Evolutionary conservation across 1,140 invertebrate species (phyloP), one percentile per base, ranked within the genome.

Genomic region (Mesaphorura yosii): DNA sequence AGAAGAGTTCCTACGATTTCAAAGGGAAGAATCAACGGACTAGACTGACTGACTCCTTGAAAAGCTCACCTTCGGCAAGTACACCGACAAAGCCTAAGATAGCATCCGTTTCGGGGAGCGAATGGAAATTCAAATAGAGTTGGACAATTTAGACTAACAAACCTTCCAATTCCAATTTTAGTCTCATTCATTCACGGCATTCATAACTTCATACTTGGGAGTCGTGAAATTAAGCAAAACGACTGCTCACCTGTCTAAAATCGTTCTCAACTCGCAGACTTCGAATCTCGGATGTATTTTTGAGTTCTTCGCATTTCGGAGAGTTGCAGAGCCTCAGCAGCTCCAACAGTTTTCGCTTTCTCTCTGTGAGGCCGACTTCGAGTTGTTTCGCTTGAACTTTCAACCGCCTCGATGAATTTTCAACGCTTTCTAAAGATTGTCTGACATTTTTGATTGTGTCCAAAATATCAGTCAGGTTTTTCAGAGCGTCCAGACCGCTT

Each of bases 181-280:
- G n/a, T n/a, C n/a, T n/a, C n/a, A n/a, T n/a, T n/a, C n/a, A n/a
- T n/a, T n/a, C n/a, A n/a, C n/a, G n/a, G n/a, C n/a, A n/a, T n/a
- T n/a, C n/a, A n/a, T n/a, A n/a, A n/a, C n/a, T n/a, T n/a, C n/a
- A n/a, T n/a, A n/a, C n/a, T n/a, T n/a, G n/a, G n/a, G n/a, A n/a
- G n/a, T n/a, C n/a, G n/a, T n/a, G n/a, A n/a, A n/a, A n/a, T n/a
- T n/a, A n/a, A n/a, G n/a, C n/a, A n/a, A n/a, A n/a, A n/a, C n/a
- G n/a, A n/a, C n/a, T n/a, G 39, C 51, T 58, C 51, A 61, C 59
- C 34, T 61, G 55, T 31, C 58, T 51, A 37, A 61, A 61, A 34
- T 58, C 53, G 20, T 61, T 58, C 26, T 58, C 22, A n/a, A 61
- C 53, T 19, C 56, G 48, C 28, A 61, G 56, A 23, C 38, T 55